Evolutionary conservation across 2,113 vertebrate species (phyloP), one percentile per base, ranked within the genome.

Genomic region (Dromiciops gliroides): DNA sequence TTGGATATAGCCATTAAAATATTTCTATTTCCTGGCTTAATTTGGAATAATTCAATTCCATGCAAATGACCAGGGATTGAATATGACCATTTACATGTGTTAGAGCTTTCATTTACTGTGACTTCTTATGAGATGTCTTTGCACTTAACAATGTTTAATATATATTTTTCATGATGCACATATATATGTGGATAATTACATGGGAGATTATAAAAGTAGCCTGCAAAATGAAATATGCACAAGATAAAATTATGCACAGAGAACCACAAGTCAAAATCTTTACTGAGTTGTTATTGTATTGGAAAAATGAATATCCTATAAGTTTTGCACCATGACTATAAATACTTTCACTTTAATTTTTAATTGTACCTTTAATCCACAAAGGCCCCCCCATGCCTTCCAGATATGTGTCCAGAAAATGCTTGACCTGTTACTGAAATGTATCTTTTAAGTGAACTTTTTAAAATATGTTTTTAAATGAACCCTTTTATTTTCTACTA

Each of bases 261-360:
- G 28, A 96, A 26, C 51, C 48, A 92, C 49, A 96, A 44, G 31
- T 75, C 7, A 48, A 49, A 89, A 49, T 89, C 25, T 25, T 89
- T n/a, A n/a, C 19, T 49, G 89, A 49, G 47, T 48, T 48, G 26
- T 49, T 89, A 8, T 26, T 89, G 48, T 47, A 48, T 50, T 92
- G 44, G 48, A 91, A 92, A 91, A 92, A 89, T 90, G 50, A 50
- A 93, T 93, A 24, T 91, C 26, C 60, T 92, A 48, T 49, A 90
- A 75, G 95, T 96, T 97, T 93, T 67, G 53, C 94, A 28, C 90
- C 89, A 28, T n/a, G 91, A 88, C 92, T 95, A 4, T 83, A 93
- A 93, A 83, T 44, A 91, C 52, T 97, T 97, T 94, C 14, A 92
- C 10, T 94, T 92, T 47, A 31, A 48, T 94, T n/a, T 94, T 92